Base-by-base conservation (phyloP, 2,113 vertebrate genomes). In the Phyllopteryx taeniolatus region DNA sequence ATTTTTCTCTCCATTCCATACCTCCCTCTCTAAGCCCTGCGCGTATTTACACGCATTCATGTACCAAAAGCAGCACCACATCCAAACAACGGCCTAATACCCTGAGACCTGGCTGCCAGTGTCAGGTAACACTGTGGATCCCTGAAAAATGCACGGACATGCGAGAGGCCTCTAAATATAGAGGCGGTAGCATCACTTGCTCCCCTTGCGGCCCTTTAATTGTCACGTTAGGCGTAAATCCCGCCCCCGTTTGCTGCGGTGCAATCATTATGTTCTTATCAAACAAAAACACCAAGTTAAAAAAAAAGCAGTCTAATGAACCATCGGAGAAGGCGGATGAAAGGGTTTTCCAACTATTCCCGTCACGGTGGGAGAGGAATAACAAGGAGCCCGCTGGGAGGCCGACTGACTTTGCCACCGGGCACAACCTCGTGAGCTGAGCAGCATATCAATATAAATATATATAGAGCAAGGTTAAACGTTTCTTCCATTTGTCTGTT, bases 131-230 rank as follows among this genome's bases (percentile, higher is more conserved):
- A 22, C 66, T 67, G 49, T 64, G 73, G 51, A 86, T 81, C 78
- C 79, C 72, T 91, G 73, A 90, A 93, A 91, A 89, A 91, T 91
- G 87, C 90, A 91, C 83, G 78, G 88, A 86, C 88, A 92, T 79
- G 83, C 79, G 86, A 92, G 91, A 89, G 70, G 86, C 81, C 68
- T 79, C 90, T 92, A 91, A 89, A 92, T 90, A 91, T 91, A 91
- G 90, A 80, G 44, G 22, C 22, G 44, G 44, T 15, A 66, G 44
- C 64, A 66, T 66, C 72, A 47, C 76, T 66, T 59, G 71, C 79
- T 43, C 61, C 81, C 76, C 68, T 46, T 86, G 86, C 79, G 85
- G 80, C 78, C 85, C 80, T 44, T 66, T 66, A 66, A 66, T 66
- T 66, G 43, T 66, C 64, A 66, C 17, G 63, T 66, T 47, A 46